A percentile compares a stretch with the other conserved stretches of the same genome.
Conservation (phyloP, 1,140 invertebrate genomes). For the Lycorma delicatula region DNA sequence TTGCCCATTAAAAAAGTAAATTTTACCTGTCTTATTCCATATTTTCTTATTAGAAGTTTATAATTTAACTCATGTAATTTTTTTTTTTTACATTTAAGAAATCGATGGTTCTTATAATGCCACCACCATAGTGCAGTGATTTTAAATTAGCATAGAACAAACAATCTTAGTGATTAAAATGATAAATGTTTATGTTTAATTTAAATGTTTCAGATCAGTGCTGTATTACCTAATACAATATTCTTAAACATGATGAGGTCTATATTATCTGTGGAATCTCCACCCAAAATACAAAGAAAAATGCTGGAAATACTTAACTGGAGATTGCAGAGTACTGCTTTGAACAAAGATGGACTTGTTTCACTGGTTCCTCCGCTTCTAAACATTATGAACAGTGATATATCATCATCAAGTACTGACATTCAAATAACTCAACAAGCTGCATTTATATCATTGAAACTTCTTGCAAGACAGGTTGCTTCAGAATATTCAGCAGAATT, state of each 20-base stretch:
- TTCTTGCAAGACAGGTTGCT: conserved; percentile 62
- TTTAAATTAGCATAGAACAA: no score
- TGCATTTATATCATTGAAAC: conserved; percentile 69
- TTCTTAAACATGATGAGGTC: conserved; percentile 69
- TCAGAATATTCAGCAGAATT: conserved; percentile 52
- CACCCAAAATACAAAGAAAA: conserved; percentile 62
- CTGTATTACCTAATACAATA: conserved; percentile 61
- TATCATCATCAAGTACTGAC: conserved; percentile 32
- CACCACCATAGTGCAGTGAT: no score
- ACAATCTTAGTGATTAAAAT: no score
- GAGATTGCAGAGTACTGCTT: conserved; percentile 53
- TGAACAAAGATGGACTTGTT: conserved; percentile 41
- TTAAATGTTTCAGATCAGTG: conserved; percentile 48
- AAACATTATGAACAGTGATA: conserved; percentile 47
- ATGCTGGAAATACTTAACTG: conserved; percentile 74
- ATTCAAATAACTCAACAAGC: conserved; percentile 61
- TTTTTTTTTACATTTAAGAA: no score
- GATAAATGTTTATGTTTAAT: no score
- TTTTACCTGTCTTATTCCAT: no score
- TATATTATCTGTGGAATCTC: no score
- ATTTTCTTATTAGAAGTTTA: no score
- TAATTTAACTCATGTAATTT: no score
- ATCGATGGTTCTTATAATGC: no score
- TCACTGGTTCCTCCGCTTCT: conserved; percentile 52
- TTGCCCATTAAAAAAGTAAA: no score